Base-by-base conservation (phyloP, 2,888 invertebrate species). In the Labia minor region DNA sequence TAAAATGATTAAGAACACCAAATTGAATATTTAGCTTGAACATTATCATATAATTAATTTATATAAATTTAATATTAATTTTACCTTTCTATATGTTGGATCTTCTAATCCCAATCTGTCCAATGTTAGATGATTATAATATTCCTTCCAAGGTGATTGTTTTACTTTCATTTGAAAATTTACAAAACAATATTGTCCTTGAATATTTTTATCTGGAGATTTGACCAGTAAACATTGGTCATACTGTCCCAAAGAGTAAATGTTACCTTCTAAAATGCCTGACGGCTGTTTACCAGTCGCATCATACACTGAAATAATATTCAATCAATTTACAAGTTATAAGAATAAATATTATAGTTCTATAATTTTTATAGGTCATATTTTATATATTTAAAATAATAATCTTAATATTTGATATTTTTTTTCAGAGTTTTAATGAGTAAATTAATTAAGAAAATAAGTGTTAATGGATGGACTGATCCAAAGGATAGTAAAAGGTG, bases 171-270 rank as follows among this genome's bases (percentile, higher is more conserved):
- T 49, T 49, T 16, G 49, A 49, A 49, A 49, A 4, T 3, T 49
- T 19, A 19, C 64, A 2, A 64, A 19, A 26, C 64, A 64, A 26
- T 64, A 64, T 19, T 64, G 64, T 4, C 64, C 64, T 16, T 49
- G 4, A 11, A 65, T 37, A 3, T 16, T 49, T 4, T 49, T 49
- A 16, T 49, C 65, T 10, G 37, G 21, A 16, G 19, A 33, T 1
- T 19, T 18, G n/a, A 64, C 64, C 8, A 1, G 16, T 2, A 64
- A 14, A 33, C 64, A 64, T 19, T 64, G 33, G 64, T 64, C 64
- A 37, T 19, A 64, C n/a, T 64, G 21, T 26, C 64, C 64, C 1
- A 64, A 26, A 1, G 33, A 37, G 14, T 33, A 16, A 1, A 64
- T 18, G n/a, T 19, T 64, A 1, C 64, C 64, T 21, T 64, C 26